A percentile compares a stretch with the other conserved stretches of the same genome.
Evolutionary conservation across 2,797 vertebrate genomes (phyloP).

Genomic region (Xiphophorus birchmanni): DNA sequence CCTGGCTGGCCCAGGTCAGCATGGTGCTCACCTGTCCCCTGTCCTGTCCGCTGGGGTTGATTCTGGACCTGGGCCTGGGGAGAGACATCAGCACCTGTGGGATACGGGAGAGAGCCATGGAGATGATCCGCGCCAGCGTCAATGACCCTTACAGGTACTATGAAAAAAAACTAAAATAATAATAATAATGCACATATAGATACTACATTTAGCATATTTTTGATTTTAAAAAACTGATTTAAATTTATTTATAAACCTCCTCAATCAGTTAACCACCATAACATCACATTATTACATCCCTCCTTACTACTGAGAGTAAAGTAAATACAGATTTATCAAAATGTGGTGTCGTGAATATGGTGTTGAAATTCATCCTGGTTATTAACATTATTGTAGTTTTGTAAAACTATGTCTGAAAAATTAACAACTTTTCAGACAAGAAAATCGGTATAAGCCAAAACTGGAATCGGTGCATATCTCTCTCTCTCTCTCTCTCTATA

Average conservation of each 20-base stretch:
- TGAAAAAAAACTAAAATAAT: background rate
- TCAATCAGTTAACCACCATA: background rate
- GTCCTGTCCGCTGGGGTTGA: constrained; percentile 86
- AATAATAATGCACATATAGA: background rate
- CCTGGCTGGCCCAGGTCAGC: constrained; percentile 87
- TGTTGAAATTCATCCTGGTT: background rate
- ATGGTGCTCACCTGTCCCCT: constrained; percentile 87
- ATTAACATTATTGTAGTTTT: background rate
- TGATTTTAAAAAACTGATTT: background rate
- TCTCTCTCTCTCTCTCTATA: no score
- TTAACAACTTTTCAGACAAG: no score
- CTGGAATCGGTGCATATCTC: no score
- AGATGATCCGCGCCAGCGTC: constrained; percentile 84
- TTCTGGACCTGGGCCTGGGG: constrained; percentile 83
- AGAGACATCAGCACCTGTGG: constrained; percentile 84
- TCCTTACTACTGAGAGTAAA: background rate
- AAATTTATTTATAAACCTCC: background rate
- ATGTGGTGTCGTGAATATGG: background rate
- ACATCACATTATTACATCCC: background rate
- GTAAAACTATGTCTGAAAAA: background rate
- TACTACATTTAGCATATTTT: background rate
- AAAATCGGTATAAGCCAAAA: no score
- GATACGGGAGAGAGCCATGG: constrained; percentile 82
- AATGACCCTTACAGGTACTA: constrained; percentile 85
- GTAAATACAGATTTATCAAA: background rate